A percentile compares a stretch with the other conserved stretches of the same genome.
phyloP scores from a whole-genome alignment of 2,797 vertebrate genomes.

The Echiichthys vipera region DNA sequence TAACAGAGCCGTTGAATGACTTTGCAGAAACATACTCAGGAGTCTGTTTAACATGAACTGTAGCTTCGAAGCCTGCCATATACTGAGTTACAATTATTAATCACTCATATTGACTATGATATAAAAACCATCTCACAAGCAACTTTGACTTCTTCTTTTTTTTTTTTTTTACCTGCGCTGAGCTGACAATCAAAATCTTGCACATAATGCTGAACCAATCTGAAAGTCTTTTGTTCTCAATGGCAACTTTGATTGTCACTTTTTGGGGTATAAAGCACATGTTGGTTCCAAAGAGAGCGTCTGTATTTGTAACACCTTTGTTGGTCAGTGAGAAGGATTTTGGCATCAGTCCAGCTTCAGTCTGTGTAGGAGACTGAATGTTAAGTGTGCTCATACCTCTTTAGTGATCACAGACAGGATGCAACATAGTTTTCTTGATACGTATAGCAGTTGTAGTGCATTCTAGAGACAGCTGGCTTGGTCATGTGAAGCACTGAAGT shows the following conservation, averaged over 20 bases:
- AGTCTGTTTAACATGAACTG: slow-evolving; percentile 64
- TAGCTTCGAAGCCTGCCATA: slow-evolving; percentile 60
- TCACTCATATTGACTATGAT: slow-evolving; percentile 63
- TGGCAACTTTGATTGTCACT: slow-evolving; percentile 82
- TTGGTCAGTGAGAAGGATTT: slow-evolving; percentile 50
- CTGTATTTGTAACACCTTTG: slow-evolving; percentile 36
- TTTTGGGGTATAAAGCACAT: slow-evolving; percentile 80
- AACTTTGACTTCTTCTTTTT: slow-evolving; percentile 42
- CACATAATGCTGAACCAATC: slow-evolving; percentile 63
- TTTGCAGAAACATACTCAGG: slow-evolving; percentile 62
- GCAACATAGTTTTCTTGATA: slow-evolving; percentile 57
- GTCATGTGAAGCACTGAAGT: slow-evolving; percentile 74
- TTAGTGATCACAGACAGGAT: slow-evolving; percentile 65
- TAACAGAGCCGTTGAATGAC: slow-evolving; percentile 64
- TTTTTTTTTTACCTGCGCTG: slow-evolving; percentile 39
- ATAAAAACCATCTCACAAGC: slow-evolving; percentile 68
- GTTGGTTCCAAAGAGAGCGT: slow-evolving; percentile 73
- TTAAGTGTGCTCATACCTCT: slow-evolving; percentile 53
- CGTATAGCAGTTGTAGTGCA: slow-evolving; percentile 72
- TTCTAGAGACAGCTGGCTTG: slow-evolving; percentile 76
- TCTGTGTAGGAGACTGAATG: slow-evolving; percentile 33
- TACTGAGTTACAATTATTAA: slow-evolving; percentile 59
- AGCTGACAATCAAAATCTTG: slow-evolving; percentile 65
- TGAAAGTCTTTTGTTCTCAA: slow-evolving; percentile 62
- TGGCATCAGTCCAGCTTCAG: slow-evolving; percentile 42